Evolutionary conservation across 2,797 vertebrate species (phyloP).

Genomic region (Megaceryle alcyon): DNA sequence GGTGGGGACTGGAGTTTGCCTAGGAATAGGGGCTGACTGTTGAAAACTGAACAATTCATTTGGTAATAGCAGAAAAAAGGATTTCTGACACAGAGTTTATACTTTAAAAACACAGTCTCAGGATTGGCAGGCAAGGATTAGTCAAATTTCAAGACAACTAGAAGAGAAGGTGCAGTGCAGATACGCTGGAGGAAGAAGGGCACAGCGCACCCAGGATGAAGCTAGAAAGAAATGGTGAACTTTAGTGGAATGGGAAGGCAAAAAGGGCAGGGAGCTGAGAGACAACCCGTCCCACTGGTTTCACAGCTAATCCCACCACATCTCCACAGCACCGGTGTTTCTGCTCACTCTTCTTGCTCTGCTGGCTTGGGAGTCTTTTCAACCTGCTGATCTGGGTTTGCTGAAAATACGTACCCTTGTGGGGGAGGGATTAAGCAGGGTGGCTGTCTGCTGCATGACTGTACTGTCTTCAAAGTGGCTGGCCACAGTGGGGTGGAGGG

Average conservation of each 20-base stretch:
- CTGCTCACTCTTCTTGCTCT: background rate
- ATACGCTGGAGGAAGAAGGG: background rate
- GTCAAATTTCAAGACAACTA: background rate
- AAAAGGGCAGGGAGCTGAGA: background rate
- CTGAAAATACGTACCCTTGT: background rate
- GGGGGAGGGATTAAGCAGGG: background rate
- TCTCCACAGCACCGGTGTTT: background rate
- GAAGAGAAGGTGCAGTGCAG: background rate
- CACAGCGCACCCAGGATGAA: background rate
- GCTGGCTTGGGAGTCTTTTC: background rate
- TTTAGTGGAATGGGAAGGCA: fast-evolving
- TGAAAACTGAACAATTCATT: background rate
- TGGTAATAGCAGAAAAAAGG: background rate
- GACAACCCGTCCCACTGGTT: fast-evolving
- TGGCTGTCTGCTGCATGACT: fast-evolving
- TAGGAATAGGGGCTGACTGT: background rate
- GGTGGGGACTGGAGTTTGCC: background rate
- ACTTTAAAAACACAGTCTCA: background rate
- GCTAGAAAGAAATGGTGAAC: background rate
- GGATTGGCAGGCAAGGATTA: background rate
- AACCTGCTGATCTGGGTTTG: background rate
- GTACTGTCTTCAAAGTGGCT: background rate
- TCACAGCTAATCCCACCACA: background rate
- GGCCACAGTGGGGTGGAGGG: background rate
- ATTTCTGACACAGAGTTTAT: background rate